Conservation (phyloP, 2,888 invertebrate species). For the Leptinotarsa rubiginosa region DNA sequence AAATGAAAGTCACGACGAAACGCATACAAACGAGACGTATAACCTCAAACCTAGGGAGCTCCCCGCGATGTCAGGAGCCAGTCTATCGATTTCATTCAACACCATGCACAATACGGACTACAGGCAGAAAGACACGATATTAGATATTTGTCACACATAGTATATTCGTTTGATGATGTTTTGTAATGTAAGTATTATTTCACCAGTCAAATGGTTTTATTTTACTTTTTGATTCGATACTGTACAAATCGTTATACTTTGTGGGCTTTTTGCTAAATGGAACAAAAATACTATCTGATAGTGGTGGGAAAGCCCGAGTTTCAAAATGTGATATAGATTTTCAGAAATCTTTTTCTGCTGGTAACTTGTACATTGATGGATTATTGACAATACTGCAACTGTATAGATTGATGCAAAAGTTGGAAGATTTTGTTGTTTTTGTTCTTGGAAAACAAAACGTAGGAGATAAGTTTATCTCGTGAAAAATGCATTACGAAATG, state of each 20-base stretch:
- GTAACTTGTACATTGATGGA: slow-evolving; percentile 41
- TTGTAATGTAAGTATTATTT: slow-evolving; percentile 49
- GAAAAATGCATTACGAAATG: no score
- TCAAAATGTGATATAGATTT: slow-evolving; percentile 21
- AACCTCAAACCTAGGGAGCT: slow-evolving; percentile 69
- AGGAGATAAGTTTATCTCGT: not conserved
- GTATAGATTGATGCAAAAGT: slow-evolving; percentile 31
- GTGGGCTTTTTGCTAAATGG: slow-evolving; percentile 1
- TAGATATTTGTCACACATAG: slow-evolving; percentile 65
- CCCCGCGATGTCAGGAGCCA: slow-evolving; percentile 69
- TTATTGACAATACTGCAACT: slow-evolving; percentile 48
- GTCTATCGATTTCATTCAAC: slow-evolving; percentile 70
- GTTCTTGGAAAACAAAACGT: not conserved
- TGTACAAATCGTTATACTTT: slow-evolving; percentile 27
- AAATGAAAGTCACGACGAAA: slow-evolving; percentile 46
- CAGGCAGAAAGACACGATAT: slow-evolving; percentile 62
- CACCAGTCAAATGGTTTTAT: slow-evolving; percentile 18
- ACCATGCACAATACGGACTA: slow-evolving; percentile 69
- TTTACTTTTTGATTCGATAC: slow-evolving; percentile 20
- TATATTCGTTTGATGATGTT: slow-evolving; percentile 43
- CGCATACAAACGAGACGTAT: slow-evolving; percentile 53
- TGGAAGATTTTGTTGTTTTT: slow-evolving; percentile 1
- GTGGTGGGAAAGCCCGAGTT: slow-evolving; percentile 12
- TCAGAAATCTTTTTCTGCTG: slow-evolving; percentile 29
- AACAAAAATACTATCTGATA: slow-evolving; percentile 12